These are phyloP conservation scores for Pimpla rufipes DNA, from an alignment of 2,888 invertebrate genomes.

Conservation along the genomic window DNA sequence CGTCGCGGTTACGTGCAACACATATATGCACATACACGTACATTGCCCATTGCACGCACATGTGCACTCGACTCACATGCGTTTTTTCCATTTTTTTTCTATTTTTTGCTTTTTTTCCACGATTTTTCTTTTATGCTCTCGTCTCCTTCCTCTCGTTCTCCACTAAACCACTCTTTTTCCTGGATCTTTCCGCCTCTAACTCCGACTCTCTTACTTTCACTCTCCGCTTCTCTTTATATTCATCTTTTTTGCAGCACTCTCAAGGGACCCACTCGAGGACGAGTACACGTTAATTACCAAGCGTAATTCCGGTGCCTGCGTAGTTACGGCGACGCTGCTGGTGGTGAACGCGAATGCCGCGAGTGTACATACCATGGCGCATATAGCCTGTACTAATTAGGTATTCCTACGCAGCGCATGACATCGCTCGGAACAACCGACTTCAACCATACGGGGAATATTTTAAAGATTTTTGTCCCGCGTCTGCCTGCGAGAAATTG, in stretches of 20 bases:
- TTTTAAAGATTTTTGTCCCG: constrained; percentile 7
- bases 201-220: constrained; percentile 42
- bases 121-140: constrained; percentile 43
- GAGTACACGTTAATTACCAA: constrained; percentile 61
- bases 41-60: constrained; percentile 12
- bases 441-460: constrained; percentile 14
- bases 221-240: constrained; percentile 47
- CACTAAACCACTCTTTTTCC: constrained; percentile 34
- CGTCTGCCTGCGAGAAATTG: neutral
- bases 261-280: constrained; percentile 36
- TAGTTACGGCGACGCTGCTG: constrained; percentile 48
- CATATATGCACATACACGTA: constrained; percentile 2
- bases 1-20: constrained; percentile 11
- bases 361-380: constrained; percentile 30
- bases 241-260: constrained; percentile 48
- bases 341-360: constrained; percentile 41
- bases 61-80: constrained; percentile 23
- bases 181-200: constrained; percentile 42
- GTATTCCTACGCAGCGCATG: constrained; percentile 8
- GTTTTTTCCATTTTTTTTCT: constrained; percentile 24
- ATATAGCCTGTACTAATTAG: constrained; percentile 24
- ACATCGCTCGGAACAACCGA: constrained; percentile 14
- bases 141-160: constrained; percentile 22
- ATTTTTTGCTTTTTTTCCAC: constrained; percentile 33
- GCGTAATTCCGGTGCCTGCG: constrained; percentile 59